A percentile compares a stretch with the other conserved stretches of the same genome.
These are phyloP conservation scores for Euschistus heros DNA, from an alignment of 1,140 invertebrate species.

Conservation along the genomic window DNA sequence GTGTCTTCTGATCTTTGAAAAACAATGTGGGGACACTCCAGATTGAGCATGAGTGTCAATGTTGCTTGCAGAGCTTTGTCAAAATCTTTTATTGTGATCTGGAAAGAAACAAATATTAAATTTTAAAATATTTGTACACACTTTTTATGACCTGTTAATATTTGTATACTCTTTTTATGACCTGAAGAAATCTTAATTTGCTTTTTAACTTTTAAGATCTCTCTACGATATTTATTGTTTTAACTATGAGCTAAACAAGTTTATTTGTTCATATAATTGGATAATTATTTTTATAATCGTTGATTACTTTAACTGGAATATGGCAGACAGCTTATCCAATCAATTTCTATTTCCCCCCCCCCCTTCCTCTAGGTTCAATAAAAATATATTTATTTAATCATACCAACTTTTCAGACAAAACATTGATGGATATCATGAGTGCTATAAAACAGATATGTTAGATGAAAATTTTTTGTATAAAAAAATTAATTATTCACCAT, in stretches of 20 bases:
- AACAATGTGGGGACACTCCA: conserved; percentile 25
- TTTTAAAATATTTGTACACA: background rate
- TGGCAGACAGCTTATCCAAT: no score
- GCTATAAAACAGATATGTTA: no score
- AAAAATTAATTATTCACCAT: no score
- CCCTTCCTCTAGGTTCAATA: no score
- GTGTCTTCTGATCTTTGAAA: conserved; percentile 26
- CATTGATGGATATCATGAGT: no score
- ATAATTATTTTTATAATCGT: background rate
- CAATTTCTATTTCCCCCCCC: no score
- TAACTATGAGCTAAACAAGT: background rate
- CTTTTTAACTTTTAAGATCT: background rate
- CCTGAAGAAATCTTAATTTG: background rate
- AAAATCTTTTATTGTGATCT: conserved; percentile 26
- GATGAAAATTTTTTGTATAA: no score
- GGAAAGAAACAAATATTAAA: conserved; percentile 15
- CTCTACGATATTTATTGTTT: background rate
- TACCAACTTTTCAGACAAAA: conserved; percentile 45
- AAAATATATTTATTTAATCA: no score
- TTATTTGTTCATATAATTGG: background rate
- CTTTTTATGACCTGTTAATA: background rate
- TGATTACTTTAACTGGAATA: no score
- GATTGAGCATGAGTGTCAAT: conserved; percentile 22
- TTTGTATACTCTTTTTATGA: background rate
- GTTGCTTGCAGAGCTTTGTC: conserved; percentile 24